Percentiles rank a stretch among this genome's conserved stretches.
phyloP scores from a whole-genome alignment of 2,797 vertebrate species.

The Catostomus latipinnis region DNA sequence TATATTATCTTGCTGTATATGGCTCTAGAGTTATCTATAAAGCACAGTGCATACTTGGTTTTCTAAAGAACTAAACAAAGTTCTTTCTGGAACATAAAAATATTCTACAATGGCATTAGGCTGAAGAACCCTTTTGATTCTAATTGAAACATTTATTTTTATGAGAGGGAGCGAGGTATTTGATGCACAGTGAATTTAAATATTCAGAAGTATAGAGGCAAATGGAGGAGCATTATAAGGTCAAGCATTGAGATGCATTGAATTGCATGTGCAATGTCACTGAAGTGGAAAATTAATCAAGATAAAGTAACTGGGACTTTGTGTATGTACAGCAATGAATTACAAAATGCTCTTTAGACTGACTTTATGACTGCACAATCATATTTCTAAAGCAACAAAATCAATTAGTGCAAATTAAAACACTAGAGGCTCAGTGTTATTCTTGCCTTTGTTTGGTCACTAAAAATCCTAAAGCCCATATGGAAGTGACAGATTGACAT shows the following conservation, averaged over 20 bases:
- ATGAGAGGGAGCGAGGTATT: background rate
- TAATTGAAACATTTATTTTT: slow-evolving; percentile 29
- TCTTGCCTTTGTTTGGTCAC: background rate
- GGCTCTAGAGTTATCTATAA: too few relatives aligned
- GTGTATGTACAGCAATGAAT: background rate
- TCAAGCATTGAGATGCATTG: slow-evolving; percentile 52
- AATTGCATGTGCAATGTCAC: slow-evolving; percentile 46
- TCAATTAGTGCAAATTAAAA: slow-evolving; percentile 23
- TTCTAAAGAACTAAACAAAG: too few relatives aligned
- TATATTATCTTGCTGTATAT: too few relatives aligned
- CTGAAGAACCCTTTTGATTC: slow-evolving; percentile 20
- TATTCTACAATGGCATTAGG: background rate
- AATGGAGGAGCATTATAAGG: slow-evolving; percentile 59
- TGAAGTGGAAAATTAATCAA: slow-evolving; percentile 62
- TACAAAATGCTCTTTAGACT: slow-evolving; percentile 29
- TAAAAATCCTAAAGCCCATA: background rate
- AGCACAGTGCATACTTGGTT: too few relatives aligned
- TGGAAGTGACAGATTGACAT: background rate
- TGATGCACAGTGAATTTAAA: slow-evolving; percentile 1
- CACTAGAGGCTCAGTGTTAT: background rate
- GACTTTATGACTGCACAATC: slow-evolving; percentile 24
- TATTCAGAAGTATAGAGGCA: slow-evolving; percentile 60
- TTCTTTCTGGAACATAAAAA: background rate
- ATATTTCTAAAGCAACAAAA: slow-evolving; percentile 35
- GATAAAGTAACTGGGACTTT: slow-evolving; percentile 46